Percentiles rank a stretch among this genome's conserved stretches.
phyloP scores from a whole-genome alignment of 2,888 invertebrate species.

The Gymnoscelis rufifasciata region DNA sequence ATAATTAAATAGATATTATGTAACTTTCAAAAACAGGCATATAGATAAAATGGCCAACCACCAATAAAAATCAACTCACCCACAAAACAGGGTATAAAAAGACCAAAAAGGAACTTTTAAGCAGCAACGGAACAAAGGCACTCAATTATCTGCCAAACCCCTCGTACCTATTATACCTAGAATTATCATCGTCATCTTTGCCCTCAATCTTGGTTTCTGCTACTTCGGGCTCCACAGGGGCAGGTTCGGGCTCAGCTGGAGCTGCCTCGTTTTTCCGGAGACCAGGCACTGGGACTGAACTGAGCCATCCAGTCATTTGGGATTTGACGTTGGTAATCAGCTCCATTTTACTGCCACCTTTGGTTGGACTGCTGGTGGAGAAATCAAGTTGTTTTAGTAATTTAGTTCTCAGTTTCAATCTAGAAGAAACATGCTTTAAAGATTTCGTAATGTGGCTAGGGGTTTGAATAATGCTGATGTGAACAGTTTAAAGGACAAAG shows the following conservation, averaged over 20 bases:
- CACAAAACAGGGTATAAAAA: not conserved
- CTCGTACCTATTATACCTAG: constrained; percentile 88
- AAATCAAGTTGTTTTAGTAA: not conserved
- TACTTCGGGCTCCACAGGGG: constrained; percentile 63
- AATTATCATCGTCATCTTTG: constrained; percentile 92
- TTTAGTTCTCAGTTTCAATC: too few relatives aligned
- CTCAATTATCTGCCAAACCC: constrained; percentile 79
- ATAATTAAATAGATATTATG: not conserved
- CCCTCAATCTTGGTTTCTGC: constrained; percentile 59
- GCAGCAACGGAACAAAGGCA: constrained; percentile 30
- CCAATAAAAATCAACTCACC: constrained; percentile 3
- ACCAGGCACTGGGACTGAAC: constrained; percentile 86
- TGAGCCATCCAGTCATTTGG: constrained; percentile 91
- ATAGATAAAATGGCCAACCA: constrained; percentile 7
- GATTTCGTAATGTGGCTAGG: too few relatives aligned
- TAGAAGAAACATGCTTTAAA: too few relatives aligned
- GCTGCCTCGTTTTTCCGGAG: constrained; percentile 83
- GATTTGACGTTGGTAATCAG: constrained; percentile 92
- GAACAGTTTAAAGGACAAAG: too few relatives aligned
- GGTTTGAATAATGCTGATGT: too few relatives aligned
- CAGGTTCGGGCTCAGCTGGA: constrained; percentile 65
- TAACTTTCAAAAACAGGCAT: too few relatives aligned
- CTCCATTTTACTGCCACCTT: constrained; percentile 85
- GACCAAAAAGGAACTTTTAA: constrained; percentile 13
- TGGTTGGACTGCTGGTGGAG: constrained; percentile 81